Evolutionary conservation across 2,113 vertebrate genomes (phyloP).

Genomic region (Entomyzon cyanotis): DNA sequence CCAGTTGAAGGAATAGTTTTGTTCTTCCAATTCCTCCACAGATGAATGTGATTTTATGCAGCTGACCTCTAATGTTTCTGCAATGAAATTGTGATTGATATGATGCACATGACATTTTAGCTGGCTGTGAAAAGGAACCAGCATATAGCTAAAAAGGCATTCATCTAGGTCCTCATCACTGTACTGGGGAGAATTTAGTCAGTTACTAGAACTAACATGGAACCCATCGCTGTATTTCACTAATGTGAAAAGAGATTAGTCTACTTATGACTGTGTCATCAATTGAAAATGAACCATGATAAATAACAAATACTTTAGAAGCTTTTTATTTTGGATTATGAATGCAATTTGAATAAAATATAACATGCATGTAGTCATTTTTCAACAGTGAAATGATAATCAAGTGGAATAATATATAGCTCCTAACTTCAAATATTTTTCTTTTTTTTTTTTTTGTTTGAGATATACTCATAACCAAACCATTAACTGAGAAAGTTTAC

Average conservation of each 20-base stretch:
- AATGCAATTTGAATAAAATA: constrained; percentile 32
- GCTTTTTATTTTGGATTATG: not conserved
- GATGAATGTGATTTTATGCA: constrained; percentile 15
- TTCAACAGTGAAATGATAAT: not conserved
- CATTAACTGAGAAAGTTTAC: not conserved
- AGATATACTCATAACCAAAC: not conserved
- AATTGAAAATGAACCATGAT: not conserved
- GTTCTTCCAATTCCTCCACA: not conserved
- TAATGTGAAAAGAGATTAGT: not conserved
- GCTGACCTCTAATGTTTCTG: not conserved
- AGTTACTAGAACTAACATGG: not conserved
- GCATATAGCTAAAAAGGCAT: not conserved
- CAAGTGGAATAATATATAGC: not conserved
- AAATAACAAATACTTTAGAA: constrained; percentile 18
- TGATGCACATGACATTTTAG: not conserved
- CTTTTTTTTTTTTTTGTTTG: not conserved
- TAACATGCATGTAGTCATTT: not conserved
- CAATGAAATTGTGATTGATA: not conserved
- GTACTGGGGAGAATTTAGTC: not conserved
- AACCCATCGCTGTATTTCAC: not conserved
- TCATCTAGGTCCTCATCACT: not conserved
- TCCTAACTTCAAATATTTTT: not conserved
- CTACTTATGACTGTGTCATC: not conserved
- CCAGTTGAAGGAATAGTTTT: constrained; percentile 22
- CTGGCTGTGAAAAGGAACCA: not conserved